Evolutionary conservation across 1,140 invertebrate species (phyloP), one percentile per base, ranked within the genome.

Genomic region (Ptiloglossa arizonensis): DNA sequence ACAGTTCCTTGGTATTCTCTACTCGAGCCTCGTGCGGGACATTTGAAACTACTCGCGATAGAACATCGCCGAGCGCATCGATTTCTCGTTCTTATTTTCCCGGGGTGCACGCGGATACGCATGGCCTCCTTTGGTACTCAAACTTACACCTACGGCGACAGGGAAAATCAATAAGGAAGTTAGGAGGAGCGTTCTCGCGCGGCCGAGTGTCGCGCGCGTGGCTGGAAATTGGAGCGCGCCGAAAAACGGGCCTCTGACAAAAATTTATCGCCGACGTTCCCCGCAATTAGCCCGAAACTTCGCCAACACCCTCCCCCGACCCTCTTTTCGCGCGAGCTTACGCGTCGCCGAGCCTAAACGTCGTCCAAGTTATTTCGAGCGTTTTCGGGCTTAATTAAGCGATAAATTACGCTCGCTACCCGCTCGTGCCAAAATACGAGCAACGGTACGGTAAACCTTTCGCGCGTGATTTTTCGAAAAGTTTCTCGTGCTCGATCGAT

Each of bases 91-190:
- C 41, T 80, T 68, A 74, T 79, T 63, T 75, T 38, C 32, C 44
- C 35, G 35, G n/a, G 29, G 41, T 11, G 17, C 22, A 41, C 41
- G 22, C n/a, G 63, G 22, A 46, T 70, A 44, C 59, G 44, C 56
- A 19, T n/a, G 70, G 70, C 52, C 60, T 81, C 41, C 59, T 77
- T 77, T 60, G 66, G 38, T 66, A 64, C 71, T 76, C 54, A 75
- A 70, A 77, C 64, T 81, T 68, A 63, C 77, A 57, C 46, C 52
- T 74, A 38, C 27, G 63, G 15, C 38, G 46, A 50, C 60, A 29
- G 38, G 27, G 44, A 70, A 81, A 80, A 82, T 82, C 81, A 69
- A 82, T 82, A 81, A 54, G 74, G 66, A 41, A 41, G 41, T 41
- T 41, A 41, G 27, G 59, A 41, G 27, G 59, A 59, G 22, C 29